Conservation (phyloP, 2,113 vertebrate species). For the Cisticola juncidis region DNA sequence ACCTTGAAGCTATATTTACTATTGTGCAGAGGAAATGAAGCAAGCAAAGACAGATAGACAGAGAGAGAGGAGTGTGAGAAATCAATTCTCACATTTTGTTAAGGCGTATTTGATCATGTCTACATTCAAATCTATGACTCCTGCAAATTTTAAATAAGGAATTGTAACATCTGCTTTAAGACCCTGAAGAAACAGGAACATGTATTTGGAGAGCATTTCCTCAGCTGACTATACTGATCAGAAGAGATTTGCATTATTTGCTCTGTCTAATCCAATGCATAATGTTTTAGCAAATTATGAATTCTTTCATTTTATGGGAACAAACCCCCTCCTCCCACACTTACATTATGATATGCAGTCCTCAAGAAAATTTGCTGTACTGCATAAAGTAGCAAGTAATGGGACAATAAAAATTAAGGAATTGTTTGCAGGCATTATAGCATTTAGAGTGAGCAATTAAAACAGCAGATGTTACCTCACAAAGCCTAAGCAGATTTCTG, state of each 20-base stretch:
- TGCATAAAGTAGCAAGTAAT: constrained; percentile 19
- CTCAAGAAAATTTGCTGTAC: constrained; percentile 37
- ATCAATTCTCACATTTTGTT: neutral
- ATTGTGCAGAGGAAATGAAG: neutral
- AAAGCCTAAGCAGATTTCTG: neutral
- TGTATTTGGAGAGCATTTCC: neutral
- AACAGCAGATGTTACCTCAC: constrained; percentile 35
- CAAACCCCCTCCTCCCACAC: neutral
- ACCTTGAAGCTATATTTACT: neutral
- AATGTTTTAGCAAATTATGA: neutral
- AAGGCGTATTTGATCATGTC: neutral
- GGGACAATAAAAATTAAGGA: constrained; percentile 50
- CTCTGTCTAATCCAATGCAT: neutral
- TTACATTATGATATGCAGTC: neutral
- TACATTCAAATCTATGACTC: neutral
- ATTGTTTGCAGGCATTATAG: constrained; percentile 14
- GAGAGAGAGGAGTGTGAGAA: neutral
- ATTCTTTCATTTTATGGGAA: constrained; percentile 4
- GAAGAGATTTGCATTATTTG: constrained; percentile 4
- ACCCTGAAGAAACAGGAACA: neutral
- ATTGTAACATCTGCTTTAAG: constrained; percentile 26
- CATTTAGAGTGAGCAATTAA: constrained; percentile 38
- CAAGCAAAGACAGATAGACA: neutral
- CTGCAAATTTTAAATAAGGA: constrained; percentile 45
- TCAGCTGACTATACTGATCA: neutral